Evolutionary conservation across 1,140 invertebrate genomes (phyloP).

Genomic region (Heliconius melpomene): DNA sequence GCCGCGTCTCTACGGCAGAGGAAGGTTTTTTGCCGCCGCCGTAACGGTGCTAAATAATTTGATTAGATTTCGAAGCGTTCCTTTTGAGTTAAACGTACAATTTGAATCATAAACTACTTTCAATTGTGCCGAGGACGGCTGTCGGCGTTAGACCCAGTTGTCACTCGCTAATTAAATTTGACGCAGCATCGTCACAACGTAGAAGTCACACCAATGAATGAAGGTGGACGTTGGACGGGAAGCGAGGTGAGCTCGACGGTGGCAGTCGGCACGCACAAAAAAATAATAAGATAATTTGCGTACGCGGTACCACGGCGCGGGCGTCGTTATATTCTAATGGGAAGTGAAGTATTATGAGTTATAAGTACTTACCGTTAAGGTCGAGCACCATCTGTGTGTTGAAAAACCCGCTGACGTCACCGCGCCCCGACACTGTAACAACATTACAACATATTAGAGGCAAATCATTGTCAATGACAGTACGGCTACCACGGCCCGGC

Average conservation of each 20-base stretch:
- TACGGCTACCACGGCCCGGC: neutral
- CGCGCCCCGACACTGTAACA: conserved; percentile 75
- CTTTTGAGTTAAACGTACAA: conserved; percentile 15
- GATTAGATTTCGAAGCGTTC: conserved; percentile 26
- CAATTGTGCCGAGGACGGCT: neutral
- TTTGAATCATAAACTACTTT: conserved; percentile 13
- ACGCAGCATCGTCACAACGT: neutral
- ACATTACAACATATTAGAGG: conserved; percentile 42
- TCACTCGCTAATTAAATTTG: neutral
- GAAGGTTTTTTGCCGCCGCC: conserved; percentile 10
- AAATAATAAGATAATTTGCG: conserved; percentile 60
- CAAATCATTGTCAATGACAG: neutral
- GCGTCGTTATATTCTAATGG: conserved; percentile 52
- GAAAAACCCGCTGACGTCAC: conserved; percentile 74
- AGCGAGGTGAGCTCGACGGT: conserved; percentile 23
- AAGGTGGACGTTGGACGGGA: conserved; percentile 19
- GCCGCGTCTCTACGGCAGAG: neutral
- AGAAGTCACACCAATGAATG: conserved; percentile 3
- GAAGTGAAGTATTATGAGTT: conserved; percentile 21
- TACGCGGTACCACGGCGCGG: conserved; percentile 20
- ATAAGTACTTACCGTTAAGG: conserved; percentile 69
- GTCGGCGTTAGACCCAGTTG: neutral
- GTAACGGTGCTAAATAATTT: conserved; percentile 26
- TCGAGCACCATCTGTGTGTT: conserved; percentile 78
- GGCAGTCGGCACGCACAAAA: conserved; percentile 45